These are phyloP conservation scores for Sinohyriopsis cumingii DNA, from an alignment of 2,888 invertebrate genomes.

Conservation along the genomic window DNA sequence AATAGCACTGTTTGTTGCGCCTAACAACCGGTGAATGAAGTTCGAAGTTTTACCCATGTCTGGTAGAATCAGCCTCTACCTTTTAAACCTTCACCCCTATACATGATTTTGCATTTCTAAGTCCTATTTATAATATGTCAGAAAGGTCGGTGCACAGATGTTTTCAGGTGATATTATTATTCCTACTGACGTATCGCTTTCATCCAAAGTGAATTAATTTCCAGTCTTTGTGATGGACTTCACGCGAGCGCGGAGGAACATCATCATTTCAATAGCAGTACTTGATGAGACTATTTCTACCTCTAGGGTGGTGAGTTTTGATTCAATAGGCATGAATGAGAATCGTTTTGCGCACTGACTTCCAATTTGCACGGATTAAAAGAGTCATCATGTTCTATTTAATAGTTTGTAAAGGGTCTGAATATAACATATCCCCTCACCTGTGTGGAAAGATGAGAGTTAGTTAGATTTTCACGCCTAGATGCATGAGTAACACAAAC, in stretches of 20 bases:
- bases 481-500: too few relatives aligned
- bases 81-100: too few relatives aligned
- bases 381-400: slow-evolving; percentile 1
- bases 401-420: too few relatives aligned
- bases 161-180: slow-evolving; percentile 20
- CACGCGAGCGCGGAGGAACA: slow-evolving; percentile 6
- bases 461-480: too few relatives aligned
- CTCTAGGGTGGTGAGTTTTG: slow-evolving; percentile 8
- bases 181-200: slow-evolving; percentile 22
- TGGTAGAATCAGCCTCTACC: too few relatives aligned
- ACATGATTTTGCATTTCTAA: slow-evolving; percentile 20
- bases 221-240: slow-evolving; percentile 21
- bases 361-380: slow-evolving; percentile 9
- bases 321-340: slow-evolving; percentile 12
- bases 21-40: too few relatives aligned
- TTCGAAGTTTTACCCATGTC: too few relatives aligned
- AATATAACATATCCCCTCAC: too few relatives aligned
- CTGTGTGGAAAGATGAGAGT: too few relatives aligned
- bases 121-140: slow-evolving; percentile 14
- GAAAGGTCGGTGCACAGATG: slow-evolving; percentile 24
- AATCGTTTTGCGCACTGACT: slow-evolving; percentile 20
- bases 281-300: slow-evolving; percentile 7
- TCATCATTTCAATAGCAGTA: slow-evolving; percentile 4
- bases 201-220: slow-evolving; percentile 34
- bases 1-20: too few relatives aligned